Evolutionary conservation across 2,797 vertebrate genomes (phyloP).

Genomic region (Sebastes iracundus): DNA sequence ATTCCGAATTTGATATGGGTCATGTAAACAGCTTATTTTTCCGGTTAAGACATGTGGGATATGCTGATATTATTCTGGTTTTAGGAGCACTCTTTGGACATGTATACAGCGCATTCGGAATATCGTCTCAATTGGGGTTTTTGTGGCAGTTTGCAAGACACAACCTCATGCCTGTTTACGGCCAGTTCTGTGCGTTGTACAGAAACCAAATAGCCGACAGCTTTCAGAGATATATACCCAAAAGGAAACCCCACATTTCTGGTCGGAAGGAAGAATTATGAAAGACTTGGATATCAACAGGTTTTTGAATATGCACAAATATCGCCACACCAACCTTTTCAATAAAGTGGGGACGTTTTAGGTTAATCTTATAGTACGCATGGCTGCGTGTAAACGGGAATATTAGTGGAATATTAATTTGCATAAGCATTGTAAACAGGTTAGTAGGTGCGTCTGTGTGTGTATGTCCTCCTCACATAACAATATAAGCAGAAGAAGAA

Average conservation of each 20-base stretch:
- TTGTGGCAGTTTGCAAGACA: background rate
- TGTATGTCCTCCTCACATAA: background rate
- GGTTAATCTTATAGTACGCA: background rate
- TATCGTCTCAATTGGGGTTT: background rate
- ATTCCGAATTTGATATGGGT: background rate
- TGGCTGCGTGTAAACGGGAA: background rate
- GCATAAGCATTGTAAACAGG: background rate
- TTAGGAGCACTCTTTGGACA: background rate
- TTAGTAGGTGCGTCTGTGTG: background rate
- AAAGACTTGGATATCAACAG: background rate
- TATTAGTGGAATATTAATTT: background rate
- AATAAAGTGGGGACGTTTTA: background rate
- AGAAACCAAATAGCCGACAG: background rate
- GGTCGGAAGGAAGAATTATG: background rate
- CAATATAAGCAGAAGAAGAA: background rate
- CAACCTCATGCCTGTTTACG: background rate
- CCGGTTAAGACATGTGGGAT: background rate
- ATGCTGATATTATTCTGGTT: too few relatives aligned
- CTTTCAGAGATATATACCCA: fast-evolving
- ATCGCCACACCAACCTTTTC: background rate
- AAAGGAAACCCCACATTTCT: background rate
- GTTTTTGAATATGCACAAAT: background rate
- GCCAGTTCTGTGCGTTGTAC: background rate
- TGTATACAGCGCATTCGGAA: background rate
- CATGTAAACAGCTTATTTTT: too few relatives aligned